Conservation (phyloP, 2,797 vertebrate genomes). For the Liasis olivaceus region DNA sequence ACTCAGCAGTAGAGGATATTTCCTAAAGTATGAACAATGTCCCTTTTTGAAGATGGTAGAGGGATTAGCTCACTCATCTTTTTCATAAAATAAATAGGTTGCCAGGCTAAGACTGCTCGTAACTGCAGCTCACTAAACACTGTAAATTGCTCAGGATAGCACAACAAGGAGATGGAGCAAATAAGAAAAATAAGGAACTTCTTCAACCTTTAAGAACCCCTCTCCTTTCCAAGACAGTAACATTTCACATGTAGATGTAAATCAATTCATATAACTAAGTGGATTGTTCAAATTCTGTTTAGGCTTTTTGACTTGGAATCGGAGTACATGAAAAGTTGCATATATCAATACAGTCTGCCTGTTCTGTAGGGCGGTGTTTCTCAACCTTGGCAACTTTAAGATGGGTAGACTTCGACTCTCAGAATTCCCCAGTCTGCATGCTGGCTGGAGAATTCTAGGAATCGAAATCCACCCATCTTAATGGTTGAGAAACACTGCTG, state of each 20-base stretch:
- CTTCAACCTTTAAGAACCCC: not conserved
- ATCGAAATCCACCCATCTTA: no score
- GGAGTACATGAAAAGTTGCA: not conserved
- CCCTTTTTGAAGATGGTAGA: not conserved
- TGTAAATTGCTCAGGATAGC: not conserved
- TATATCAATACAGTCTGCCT: not conserved
- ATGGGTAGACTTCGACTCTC: not conserved
- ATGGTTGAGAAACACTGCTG: not conserved
- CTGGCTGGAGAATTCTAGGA: no score
- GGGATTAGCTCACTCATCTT: not conserved
- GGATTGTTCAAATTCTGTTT: not conserved
- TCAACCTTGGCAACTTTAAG: not conserved
- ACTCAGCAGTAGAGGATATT: not conserved
- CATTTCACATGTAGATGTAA: not conserved
- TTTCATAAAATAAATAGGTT: not conserved
- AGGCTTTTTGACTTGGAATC: not conserved
- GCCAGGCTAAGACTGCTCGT: not conserved
- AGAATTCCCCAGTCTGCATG: no score
- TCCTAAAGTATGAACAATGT: not conserved
- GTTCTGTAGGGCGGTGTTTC: not conserved
- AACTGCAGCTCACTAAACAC: not conserved
- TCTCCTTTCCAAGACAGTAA: not conserved
- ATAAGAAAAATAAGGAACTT: not conserved
- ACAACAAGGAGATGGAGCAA: not conserved
- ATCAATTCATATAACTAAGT: no score